These are phyloP conservation scores for Helicoverpa zea DNA, from an alignment of 1,140 invertebrate species.

Conservation along the genomic window DNA sequence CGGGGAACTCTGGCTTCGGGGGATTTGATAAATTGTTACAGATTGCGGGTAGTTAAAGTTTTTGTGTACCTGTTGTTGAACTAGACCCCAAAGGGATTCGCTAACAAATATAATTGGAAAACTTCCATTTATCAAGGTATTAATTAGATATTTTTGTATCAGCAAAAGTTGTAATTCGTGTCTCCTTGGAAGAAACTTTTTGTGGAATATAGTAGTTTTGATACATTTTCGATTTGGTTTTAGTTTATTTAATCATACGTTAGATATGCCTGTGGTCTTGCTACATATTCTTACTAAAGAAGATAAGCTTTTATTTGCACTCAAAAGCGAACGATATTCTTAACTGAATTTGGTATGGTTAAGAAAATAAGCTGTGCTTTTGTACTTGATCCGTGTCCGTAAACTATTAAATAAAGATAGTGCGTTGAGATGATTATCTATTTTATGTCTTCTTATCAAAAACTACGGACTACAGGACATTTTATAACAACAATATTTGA, in stretches of 20 bases:
- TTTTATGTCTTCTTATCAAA: no score
- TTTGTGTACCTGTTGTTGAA: conserved; percentile 46
- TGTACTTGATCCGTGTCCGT: no score
- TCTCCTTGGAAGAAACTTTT: not conserved
- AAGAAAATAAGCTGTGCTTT: no score
- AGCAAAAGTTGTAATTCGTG: conserved; percentile 23
- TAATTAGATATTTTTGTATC: conserved; percentile 40
- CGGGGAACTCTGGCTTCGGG: conserved; percentile 2
- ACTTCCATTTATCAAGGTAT: conserved; percentile 42
- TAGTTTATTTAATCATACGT: not conserved
- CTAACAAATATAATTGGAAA: conserved; percentile 33
- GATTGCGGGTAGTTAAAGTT: conserved; percentile 54
- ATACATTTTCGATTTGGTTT: not conserved
- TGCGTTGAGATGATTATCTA: no score
- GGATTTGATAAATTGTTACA: conserved; percentile 56
- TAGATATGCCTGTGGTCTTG: not conserved
- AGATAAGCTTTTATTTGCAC: no score
- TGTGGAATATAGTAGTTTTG: not conserved
- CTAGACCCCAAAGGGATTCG: not conserved
- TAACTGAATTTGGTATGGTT: no score
- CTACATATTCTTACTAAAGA: not conserved
- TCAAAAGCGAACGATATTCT: no score
- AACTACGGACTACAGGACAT: no score
- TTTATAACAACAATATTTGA: no score
- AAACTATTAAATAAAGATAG: no score